Percentiles rank a stretch among this genome's conserved stretches.
Evolutionary conservation across 2,797 vertebrate genomes (phyloP).

Genomic region (Halcyon chelicuti): DNA sequence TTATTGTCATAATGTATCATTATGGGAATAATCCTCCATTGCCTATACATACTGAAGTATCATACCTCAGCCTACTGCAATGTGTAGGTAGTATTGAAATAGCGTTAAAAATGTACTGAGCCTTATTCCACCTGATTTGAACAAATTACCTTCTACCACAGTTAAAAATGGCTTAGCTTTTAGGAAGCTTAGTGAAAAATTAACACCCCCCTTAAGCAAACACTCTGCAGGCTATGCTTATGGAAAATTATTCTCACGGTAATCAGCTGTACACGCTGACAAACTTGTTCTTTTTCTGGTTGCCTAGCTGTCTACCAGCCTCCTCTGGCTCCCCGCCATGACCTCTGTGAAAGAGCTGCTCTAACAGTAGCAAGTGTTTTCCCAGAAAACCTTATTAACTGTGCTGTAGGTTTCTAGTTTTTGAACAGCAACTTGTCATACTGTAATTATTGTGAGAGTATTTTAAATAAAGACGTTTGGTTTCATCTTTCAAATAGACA

Average conservation of each 20-base stretch:
- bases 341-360: constrained; percentile 59
- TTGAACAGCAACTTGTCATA: constrained; percentile 7
- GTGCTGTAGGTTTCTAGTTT: not conserved
- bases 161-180: constrained; percentile 23
- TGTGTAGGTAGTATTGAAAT: not conserved
- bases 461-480: not conserved
- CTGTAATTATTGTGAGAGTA: not conserved
- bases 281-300: constrained; percentile 74
- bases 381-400: constrained; percentile 25
- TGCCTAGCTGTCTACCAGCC: constrained; percentile 66
- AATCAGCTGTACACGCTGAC: constrained; percentile 74
- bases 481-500: not conserved
- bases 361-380: constrained; percentile 40
- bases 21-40: not conserved
- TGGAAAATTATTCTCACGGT: constrained; percentile 54
- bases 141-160: not conserved
- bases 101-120: not conserved
- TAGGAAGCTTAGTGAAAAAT: constrained; percentile 40
- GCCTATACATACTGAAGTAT: not conserved
- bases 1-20: not conserved
- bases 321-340: constrained; percentile 48
- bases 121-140: not conserved
- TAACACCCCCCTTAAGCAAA: constrained; percentile 27
- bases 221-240: constrained; percentile 1
- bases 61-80: not conserved